Conservation (phyloP, 2,113 vertebrate species). For the Myotis brandtii region DNA sequence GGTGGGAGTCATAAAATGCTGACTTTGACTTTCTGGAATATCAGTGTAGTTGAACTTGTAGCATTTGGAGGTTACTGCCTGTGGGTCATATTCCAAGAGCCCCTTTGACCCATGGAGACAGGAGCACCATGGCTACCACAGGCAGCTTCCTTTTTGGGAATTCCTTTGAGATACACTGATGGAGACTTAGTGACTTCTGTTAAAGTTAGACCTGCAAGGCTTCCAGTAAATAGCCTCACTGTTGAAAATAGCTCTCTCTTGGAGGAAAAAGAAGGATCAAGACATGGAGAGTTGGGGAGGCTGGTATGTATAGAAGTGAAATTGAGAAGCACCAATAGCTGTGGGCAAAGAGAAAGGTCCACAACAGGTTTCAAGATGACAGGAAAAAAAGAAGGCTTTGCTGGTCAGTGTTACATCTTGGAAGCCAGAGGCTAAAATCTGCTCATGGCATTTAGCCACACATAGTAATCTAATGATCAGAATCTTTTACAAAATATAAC, state of each 20-base stretch:
- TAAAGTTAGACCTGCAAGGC: not conserved
- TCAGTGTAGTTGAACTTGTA: not conserved
- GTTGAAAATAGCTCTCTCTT: not conserved
- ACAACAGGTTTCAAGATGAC: not conserved
- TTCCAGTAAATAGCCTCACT: not conserved
- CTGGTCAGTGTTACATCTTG: not conserved
- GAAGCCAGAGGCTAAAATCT: conserved; percentile 32
- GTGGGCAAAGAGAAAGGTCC: not conserved
- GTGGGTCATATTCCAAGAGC: not conserved
- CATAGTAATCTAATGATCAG: not conserved
- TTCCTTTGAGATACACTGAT: not conserved
- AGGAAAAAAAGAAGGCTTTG: not conserved
- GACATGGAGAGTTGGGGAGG: not conserved
- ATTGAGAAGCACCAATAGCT: not conserved
- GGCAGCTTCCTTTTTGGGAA: not conserved
- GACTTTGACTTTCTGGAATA: not conserved
- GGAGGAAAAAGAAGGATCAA: not conserved
- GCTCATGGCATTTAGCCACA: not conserved
- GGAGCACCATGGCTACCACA: no score
- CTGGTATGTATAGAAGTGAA: not conserved
- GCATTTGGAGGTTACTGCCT: not conserved
- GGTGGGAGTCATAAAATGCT: not conserved
- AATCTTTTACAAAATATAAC: conserved; percentile 8
- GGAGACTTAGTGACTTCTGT: not conserved
- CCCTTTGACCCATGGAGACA: not conserved